Evolutionary conservation across 2,888 invertebrate species (phyloP).

Genomic region (Chaitophorus viminalis): DNA sequence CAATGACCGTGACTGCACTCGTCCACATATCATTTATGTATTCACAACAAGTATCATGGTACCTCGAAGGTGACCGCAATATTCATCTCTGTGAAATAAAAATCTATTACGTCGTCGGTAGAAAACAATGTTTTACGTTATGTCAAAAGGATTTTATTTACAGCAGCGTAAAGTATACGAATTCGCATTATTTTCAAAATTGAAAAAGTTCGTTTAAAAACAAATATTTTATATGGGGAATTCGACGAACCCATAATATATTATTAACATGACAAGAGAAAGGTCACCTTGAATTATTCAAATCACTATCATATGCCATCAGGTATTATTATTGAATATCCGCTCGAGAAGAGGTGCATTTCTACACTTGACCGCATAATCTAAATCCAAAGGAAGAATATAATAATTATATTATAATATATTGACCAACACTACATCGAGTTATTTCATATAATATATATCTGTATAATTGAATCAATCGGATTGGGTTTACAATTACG

Average conservation of each 20-base stretch:
- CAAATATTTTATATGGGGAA: not conserved
- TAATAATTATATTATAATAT: not conserved
- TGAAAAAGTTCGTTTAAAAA: not conserved
- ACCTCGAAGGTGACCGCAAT: not conserved
- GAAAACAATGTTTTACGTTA: not conserved
- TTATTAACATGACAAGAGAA: not conserved
- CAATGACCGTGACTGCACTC: constrained; percentile 19
- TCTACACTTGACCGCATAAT: not conserved
- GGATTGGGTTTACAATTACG: not conserved
- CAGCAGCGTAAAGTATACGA: too few relatives aligned
- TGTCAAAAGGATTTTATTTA: not conserved
- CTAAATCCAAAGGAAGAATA: not conserved
- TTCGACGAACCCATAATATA: too few relatives aligned
- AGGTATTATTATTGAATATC: not conserved
- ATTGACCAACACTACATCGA: not conserved
- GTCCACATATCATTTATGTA: constrained; percentile 1
- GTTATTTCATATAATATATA: not conserved
- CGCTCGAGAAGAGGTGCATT: not conserved
- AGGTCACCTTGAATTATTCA: constrained; percentile 43
- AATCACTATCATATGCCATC: not conserved
- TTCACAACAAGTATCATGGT: not conserved
- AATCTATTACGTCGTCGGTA: not conserved
- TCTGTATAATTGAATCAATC: not conserved
- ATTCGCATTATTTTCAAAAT: not conserved
- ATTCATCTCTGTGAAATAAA: not conserved